These are phyloP conservation scores for Syrmaticus mikado DNA, from an alignment of 2,113 vertebrate species.

Conservation along the genomic window DNA sequence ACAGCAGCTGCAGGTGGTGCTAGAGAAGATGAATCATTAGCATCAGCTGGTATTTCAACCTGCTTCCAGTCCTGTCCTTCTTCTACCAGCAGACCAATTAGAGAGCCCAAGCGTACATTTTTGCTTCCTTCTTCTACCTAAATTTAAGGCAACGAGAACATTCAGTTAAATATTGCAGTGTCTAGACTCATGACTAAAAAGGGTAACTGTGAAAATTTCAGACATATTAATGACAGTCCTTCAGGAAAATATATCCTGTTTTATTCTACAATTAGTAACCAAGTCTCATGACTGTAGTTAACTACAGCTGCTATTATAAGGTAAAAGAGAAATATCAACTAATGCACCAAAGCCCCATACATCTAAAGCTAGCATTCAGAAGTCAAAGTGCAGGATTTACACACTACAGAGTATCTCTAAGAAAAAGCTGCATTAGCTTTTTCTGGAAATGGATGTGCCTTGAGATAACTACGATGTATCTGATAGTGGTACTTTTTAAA, in stretches of 20 bases:
- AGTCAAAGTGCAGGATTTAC: background rate
- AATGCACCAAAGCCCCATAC: background rate
- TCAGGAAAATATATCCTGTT: background rate
- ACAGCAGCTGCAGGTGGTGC: conserved; percentile 33
- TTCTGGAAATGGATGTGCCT: background rate
- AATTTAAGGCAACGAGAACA: conserved; percentile 24
- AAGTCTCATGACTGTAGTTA: background rate
- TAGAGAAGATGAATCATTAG: conserved; percentile 32
- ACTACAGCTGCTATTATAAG: background rate
- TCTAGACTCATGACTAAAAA: background rate
- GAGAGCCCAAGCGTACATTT: conserved; percentile 85
- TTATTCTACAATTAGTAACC: background rate
- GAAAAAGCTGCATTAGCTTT: background rate
- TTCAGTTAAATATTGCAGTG: background rate
- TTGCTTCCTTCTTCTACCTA: conserved; percentile 93
- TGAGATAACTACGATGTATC: background rate
- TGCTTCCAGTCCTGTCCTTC: conserved; percentile 96
- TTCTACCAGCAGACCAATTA: conserved; percentile 92
- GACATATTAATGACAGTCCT: background rate
- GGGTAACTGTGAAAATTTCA: background rate
- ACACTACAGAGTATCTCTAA: background rate
- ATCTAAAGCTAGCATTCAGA: background rate
- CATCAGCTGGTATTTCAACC: conserved; percentile 86
- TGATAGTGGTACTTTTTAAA: background rate
- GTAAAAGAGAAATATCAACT: background rate